These are phyloP conservation scores for Pteromalus puparum DNA, from an alignment of 1,140 invertebrate genomes.

Conservation along the genomic window DNA sequence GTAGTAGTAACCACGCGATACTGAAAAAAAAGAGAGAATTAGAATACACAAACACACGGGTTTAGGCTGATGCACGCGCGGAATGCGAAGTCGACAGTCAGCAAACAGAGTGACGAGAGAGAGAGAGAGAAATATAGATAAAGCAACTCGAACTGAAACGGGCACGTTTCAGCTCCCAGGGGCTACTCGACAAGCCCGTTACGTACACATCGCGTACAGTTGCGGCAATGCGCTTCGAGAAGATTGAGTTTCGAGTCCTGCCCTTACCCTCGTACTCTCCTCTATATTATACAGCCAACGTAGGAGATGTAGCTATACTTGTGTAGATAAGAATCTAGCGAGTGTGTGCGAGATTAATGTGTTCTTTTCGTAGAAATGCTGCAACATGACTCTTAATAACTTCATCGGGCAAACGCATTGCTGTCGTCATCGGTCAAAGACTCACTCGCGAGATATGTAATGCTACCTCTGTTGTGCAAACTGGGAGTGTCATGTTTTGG, in stretches of 20 bases:
- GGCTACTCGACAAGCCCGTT: not conserved
- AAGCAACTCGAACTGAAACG: not conserved
- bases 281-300: not conserved
- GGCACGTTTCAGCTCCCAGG: constrained; percentile 26
- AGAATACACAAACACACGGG: not conserved
- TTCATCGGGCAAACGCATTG: no score
- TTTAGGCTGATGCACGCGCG: not conserved
- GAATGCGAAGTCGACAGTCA: not conserved
- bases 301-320: no score
- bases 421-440: no score
- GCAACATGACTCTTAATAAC: no score
- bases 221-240: not conserved
- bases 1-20: no score
- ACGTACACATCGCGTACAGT: not conserved
- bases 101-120: not conserved
- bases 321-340: no score
- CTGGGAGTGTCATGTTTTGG: no score
- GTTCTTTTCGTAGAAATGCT: no score
- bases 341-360: no score
- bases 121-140: not conserved
- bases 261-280: not conserved
- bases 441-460: no score
- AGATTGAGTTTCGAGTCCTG: constrained; percentile 21
- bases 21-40: not conserved
- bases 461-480: no score